Conservation (phyloP, 1,140 invertebrate species). For the Portunus trituberculatus region DNA sequence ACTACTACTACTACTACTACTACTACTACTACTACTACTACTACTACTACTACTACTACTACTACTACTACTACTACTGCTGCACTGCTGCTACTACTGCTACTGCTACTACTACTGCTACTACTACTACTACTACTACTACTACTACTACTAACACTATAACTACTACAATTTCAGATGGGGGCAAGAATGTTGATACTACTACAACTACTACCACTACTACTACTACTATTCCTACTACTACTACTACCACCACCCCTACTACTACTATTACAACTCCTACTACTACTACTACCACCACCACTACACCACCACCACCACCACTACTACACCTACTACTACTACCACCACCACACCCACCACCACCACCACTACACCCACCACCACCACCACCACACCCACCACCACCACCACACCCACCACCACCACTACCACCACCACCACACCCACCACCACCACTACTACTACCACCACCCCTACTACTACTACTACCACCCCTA, state of each 20-base stretch:
- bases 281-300: background rate
- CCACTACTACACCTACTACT: conserved; percentile 9
- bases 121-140: background rate
- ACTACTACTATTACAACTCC: background rate
- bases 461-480: background rate
- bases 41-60: background rate
- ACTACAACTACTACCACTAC: background rate
- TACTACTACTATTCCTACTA: background rate
- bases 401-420: background rate
- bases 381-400: no score
- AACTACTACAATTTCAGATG: background rate
- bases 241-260: background rate
- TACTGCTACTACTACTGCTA: background rate
- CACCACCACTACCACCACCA: background rate
- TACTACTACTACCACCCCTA: conserved; percentile 10
- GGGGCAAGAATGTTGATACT: background rate
- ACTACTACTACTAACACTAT: background rate
- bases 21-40: background rate
- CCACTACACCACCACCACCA: background rate
- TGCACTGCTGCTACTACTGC: background rate
- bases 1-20: background rate
- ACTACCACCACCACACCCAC: background rate
- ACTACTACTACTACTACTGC: background rate
- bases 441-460: background rate
- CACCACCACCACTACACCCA: background rate